Evolutionary conservation across 2,888 invertebrate genomes (phyloP).

Genomic region (Automeris io): DNA sequence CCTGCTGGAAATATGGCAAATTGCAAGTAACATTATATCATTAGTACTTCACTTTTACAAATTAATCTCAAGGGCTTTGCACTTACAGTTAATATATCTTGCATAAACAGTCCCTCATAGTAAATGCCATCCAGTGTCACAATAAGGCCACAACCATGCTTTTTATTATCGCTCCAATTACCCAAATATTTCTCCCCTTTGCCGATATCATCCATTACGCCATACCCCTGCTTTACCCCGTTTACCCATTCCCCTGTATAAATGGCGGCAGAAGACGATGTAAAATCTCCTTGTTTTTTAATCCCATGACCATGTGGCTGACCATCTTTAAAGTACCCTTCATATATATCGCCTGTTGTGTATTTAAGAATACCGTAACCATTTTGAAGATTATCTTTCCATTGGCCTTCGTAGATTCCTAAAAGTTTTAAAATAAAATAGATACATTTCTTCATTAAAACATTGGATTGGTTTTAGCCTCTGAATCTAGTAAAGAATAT

Average conservation of each 20-base stretch:
- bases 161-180: conserved; percentile 89
- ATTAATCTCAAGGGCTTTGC: not conserved
- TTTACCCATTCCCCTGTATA: conserved; percentile 93
- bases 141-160: conserved; percentile 89
- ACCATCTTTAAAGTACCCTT: conserved; percentile 92
- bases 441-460: not conserved
- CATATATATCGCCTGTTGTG: conserved; percentile 87
- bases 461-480: too few species aligned
- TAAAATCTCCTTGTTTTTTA: conserved; percentile 86
- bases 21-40: too few species aligned
- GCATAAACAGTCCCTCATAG: conserved; percentile 91
- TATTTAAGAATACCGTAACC: conserved; percentile 88
- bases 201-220: conserved; percentile 90
- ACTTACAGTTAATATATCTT: conserved; percentile 85
- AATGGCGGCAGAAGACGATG: conserved; percentile 83
- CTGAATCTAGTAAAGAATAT: too few species aligned
- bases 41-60: too few species aligned
- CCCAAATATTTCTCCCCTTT: conserved; percentile 94
- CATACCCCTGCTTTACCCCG: conserved; percentile 89
- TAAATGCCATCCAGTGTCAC: conserved; percentile 94
- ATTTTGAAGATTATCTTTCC: conserved; percentile 89
- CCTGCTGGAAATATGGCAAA: too few species aligned
- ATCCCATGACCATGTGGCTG: conserved; percentile 91
- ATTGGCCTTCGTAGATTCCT: conserved; percentile 87
- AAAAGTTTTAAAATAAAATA: conserved; percentile 25